A percentile compares a stretch with the other conserved stretches of the same genome.
phyloP scores from a whole-genome alignment of 2,888 invertebrate genomes.

The Empis stercorea region DNA sequence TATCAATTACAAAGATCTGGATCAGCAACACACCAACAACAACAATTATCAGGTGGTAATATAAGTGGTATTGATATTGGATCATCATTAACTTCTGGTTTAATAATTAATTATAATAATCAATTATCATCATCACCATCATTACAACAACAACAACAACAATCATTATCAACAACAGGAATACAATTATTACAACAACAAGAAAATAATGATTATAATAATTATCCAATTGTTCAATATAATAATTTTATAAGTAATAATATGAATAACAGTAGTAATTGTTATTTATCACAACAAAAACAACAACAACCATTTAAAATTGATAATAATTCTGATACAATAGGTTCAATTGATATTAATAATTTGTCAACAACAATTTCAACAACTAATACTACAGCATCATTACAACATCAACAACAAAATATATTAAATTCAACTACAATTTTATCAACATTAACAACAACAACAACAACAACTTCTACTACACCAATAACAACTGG shows the following conservation, averaged over 20 bases:
- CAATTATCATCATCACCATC: neutral
- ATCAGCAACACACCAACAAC: constrained; percentile 6
- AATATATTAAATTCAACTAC: neutral
- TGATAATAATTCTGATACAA: too few relatives aligned
- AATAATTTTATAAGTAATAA: too few relatives aligned
- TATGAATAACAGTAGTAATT: too few relatives aligned
- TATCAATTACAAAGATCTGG: constrained; percentile 5
- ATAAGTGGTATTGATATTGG: neutral
- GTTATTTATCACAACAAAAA: too few relatives aligned
- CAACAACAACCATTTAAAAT: too few relatives aligned
- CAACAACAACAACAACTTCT: neutral
- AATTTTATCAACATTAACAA: neutral
- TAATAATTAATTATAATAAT: neutral
- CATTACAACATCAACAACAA: neutral
- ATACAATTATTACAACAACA: constrained; percentile 1
- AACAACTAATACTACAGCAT: neutral
- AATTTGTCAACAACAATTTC: neutral
- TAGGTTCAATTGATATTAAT: too few relatives aligned
- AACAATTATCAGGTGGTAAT: neutral
- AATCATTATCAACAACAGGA: neutral
- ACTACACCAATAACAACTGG: neutral
- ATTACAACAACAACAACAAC: constrained; percentile 1
- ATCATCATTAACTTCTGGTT: neutral
- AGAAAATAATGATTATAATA: neutral
- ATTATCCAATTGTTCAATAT: too few relatives aligned